Percentiles rank a stretch among this genome's conserved stretches.
These are phyloP conservation scores for Dorcus hopei DNA, from an alignment of 2,888 invertebrate genomes.

Conservation along the genomic window DNA sequence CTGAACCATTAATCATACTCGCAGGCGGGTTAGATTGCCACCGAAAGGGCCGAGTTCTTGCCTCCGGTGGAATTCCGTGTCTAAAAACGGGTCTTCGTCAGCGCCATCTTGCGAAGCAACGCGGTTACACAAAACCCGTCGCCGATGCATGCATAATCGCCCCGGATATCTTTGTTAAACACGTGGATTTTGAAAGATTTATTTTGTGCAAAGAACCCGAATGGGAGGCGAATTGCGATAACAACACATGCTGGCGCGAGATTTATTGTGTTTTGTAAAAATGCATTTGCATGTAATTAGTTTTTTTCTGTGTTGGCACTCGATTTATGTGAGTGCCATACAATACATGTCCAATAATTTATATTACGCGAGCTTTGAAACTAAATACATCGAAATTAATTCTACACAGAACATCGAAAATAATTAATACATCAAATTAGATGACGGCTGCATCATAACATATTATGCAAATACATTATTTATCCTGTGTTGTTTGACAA, in stretches of 20 bases:
- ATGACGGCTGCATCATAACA: background rate
- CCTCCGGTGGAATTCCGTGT: slow-evolving; percentile 20
- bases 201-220: background rate
- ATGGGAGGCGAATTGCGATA: too few species aligned
- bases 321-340: too few species aligned
- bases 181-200: background rate
- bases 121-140: slow-evolving; percentile 13
- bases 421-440: background rate
- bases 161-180: background rate
- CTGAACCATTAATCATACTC: slow-evolving; percentile 30
- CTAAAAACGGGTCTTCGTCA: slow-evolving; percentile 36
- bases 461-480: background rate
- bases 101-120: slow-evolving; percentile 29
- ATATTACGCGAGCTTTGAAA: background rate
- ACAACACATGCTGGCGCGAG: too few species aligned
- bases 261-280: too few species aligned
- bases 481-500: background rate
- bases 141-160: slow-evolving; percentile 3
- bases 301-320: too few species aligned
- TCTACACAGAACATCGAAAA: background rate
- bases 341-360: too few species aligned
- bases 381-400: slow-evolving; percentile 1
- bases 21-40: slow-evolving; percentile 20
- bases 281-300: too few species aligned
- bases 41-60: slow-evolving; percentile 17